A percentile compares a stretch with the other conserved stretches of the same genome.
phyloP scores from a whole-genome alignment of 2,797 vertebrate species.

The Miichthys miiuy region DNA sequence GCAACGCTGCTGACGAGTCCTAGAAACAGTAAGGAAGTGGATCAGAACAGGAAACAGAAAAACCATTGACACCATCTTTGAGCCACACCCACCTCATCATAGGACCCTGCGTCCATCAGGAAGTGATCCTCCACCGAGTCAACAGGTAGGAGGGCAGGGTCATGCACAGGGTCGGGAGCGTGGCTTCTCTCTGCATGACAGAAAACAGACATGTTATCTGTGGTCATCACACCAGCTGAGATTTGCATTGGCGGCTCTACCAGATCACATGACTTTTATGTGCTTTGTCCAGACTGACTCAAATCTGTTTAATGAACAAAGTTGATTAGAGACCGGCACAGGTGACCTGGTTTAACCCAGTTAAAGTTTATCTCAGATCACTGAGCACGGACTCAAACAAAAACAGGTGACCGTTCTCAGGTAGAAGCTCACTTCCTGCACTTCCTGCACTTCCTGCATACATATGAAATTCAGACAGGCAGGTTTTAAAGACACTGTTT shows the following conservation, averaged over 20 bases:
- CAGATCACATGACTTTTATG: background rate
- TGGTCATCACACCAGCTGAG: background rate
- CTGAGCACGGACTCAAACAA: too few species aligned
- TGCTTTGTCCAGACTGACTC: background rate
- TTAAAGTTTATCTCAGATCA: too few species aligned
- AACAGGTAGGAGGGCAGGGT: constrained; percentile 57
- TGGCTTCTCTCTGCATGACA: constrained; percentile 67
- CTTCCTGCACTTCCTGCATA: too few species aligned
- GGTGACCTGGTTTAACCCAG: too few species aligned
- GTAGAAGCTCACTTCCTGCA: too few species aligned
- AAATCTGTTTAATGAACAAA: too few species aligned
- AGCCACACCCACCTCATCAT: constrained; percentile 76
- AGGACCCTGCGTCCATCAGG: constrained; percentile 75
- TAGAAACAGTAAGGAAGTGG: constrained; percentile 27
- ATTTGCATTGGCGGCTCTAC: too few species aligned
- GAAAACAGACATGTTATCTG: background rate
- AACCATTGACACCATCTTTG: too few species aligned
- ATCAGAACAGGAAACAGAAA: background rate
- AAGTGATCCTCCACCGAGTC: constrained; percentile 80
- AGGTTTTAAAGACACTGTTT: too few species aligned
- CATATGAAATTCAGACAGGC: too few species aligned
- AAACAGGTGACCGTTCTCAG: too few species aligned
- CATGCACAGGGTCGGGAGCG: constrained; percentile 28
- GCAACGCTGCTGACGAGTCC: constrained; percentile 70
- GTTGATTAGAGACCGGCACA: too few species aligned